A percentile compares a stretch with the other conserved stretches of the same genome.
Evolutionary conservation across 23 tunicate genomes (phyloP).

Genomic region (Botrylloides violaceus): DNA sequence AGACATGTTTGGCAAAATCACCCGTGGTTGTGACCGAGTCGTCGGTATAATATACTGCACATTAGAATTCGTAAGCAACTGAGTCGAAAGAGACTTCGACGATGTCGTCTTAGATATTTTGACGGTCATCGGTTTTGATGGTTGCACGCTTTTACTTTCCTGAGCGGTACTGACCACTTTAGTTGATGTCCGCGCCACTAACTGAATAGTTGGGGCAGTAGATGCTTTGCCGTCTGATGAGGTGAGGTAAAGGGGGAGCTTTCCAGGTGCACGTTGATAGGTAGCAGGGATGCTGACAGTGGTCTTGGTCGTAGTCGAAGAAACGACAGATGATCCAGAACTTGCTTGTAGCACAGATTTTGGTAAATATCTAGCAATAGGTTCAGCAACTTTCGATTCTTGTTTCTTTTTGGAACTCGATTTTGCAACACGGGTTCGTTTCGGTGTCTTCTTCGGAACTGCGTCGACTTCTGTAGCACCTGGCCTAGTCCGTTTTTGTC

Average conservation of each 20-base stretch:
- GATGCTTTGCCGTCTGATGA: slow-evolving; percentile 33
- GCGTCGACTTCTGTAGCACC: slow-evolving; percentile 8
- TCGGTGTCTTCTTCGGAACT: slow-evolving; percentile 20
- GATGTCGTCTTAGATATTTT: slow-evolving; percentile 2
- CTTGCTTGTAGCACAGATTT: slow-evolving; percentile 8
- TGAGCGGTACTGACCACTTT: not conserved
- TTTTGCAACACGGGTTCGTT: slow-evolving; percentile 10
- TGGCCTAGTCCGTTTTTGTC: slow-evolving; percentile 8
- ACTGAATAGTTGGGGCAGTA: slow-evolving; percentile 67
- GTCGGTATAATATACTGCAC: slow-evolving; percentile 41
- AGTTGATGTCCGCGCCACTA: slow-evolving; percentile 30
- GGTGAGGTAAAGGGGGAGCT: slow-evolving; percentile 57
- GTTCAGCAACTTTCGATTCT: slow-evolving; percentile 11
- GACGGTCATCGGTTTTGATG: slow-evolving; percentile 18
- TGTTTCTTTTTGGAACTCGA: slow-evolving; percentile 19
- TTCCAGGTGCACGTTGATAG: slow-evolving; percentile 48
- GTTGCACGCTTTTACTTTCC: slow-evolving; percentile 4
- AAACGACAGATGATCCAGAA: not conserved
- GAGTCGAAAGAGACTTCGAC: slow-evolving; percentile 26
- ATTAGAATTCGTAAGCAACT: slow-evolving; percentile 27
- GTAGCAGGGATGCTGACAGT: slow-evolving; percentile 4
- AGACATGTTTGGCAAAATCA: slow-evolving; percentile 48
- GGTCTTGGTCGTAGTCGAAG: not conserved
- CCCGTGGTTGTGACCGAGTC: slow-evolving; percentile 22
- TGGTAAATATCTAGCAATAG: slow-evolving; percentile 29